Base-by-base conservation (phyloP, 1,140 invertebrate species). In the Neelides sp. region DNA sequence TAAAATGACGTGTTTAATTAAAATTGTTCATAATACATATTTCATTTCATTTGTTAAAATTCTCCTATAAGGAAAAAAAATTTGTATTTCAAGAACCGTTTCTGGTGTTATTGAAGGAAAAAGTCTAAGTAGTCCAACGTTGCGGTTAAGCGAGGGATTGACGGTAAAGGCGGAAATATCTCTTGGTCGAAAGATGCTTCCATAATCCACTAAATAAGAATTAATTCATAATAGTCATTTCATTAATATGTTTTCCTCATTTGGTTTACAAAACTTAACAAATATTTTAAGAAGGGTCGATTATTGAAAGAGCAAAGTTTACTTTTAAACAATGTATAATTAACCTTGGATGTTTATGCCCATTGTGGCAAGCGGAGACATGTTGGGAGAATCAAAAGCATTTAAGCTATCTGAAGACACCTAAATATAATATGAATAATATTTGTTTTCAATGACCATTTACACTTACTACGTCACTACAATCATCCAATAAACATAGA, bases 321-420 rank as follows among this genome's bases (percentile, higher is more conserved):
- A 50, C 30, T 17, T 5, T 22, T 22, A 4, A 10, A 20, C 12
- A 20, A 8, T 34, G 15, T 15, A 34, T 10, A 36, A 46, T 28
- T 61, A 67, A 75, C 75, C 69, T 57, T 78, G 71, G 44, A 85
- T 74, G 50, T 77, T 71, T 26, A 87, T 81, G 5, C 87, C 90
- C 28, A 89, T 76, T 35, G 75, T 75, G 1, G 83, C 93, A n/a
- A 98, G 63, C 0, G 85, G 80, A 2, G 75, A 66, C 63, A 82
- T 78, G 69, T 98, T 98, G 0, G 89, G 92, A 0, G 88, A 91
- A 56, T 82, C 72, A 65, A 98, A 98, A 0, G 94, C 93, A 57
- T 84, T 79, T 40, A 98, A 76, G 15, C 78, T 75, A 28, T 75
- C 77, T 1, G 83, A 78, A 49, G 86, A 55, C 3, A 55, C 48